These are phyloP conservation scores for Cecidostiba fungosa DNA, from an alignment of 2,888 invertebrate species.

Conservation along the genomic window DNA sequence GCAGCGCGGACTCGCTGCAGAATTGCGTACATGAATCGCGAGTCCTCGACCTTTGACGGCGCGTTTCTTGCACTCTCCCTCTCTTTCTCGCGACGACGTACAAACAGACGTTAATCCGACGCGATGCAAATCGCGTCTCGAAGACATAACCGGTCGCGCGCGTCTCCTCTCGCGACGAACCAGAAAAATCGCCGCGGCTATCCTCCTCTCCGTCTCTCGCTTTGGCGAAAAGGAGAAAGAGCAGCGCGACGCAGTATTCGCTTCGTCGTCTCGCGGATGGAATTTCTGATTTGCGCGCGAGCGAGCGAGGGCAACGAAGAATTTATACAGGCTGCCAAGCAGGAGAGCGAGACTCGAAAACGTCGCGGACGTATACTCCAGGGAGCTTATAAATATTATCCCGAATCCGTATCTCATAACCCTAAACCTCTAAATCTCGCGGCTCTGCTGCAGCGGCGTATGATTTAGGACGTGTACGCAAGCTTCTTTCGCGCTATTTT, in stretches of 20 bases:
- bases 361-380: constrained; percentile 26
- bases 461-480: constrained; percentile 56
- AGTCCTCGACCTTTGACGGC: constrained; percentile 69
- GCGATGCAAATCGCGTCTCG: constrained; percentile 70
- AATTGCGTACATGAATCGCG: not conserved
- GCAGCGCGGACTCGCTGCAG: not conserved
- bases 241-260: not conserved
- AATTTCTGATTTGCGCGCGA: constrained; percentile 66
- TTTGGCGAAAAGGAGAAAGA: constrained; percentile 20
- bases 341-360: constrained; percentile 45
- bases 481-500: constrained; percentile 57
- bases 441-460: not conserved
- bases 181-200: constrained; percentile 63
- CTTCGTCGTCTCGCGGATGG: constrained; percentile 50
- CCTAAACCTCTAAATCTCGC: constrained; percentile 61
- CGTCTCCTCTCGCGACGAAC: constrained; percentile 60
- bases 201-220: constrained; percentile 29
- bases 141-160: constrained; percentile 68
- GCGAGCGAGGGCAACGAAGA: constrained; percentile 53
- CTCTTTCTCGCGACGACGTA: constrained; percentile 59
- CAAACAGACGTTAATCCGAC: constrained; percentile 70
- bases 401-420: constrained; percentile 61
- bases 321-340: constrained; percentile 56
- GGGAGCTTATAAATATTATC: constrained; percentile 64
- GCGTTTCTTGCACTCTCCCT: constrained; percentile 60